phyloP scores from a whole-genome alignment of 2,113 vertebrate species.

The Catagonus wagneri region DNA sequence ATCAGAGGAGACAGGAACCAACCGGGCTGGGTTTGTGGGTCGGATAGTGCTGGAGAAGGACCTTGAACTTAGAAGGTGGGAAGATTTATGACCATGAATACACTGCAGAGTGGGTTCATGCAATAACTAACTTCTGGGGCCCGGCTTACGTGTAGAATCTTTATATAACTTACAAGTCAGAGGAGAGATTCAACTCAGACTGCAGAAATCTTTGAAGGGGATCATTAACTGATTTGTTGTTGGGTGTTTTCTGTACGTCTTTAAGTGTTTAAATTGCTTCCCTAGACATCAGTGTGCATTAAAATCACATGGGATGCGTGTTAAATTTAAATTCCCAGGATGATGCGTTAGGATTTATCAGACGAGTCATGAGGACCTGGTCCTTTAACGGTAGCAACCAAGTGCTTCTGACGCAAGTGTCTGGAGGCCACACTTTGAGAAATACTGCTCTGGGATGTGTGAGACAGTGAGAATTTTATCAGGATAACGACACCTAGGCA shows the following conservation, averaged over 20 bases:
- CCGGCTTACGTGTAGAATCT: no score
- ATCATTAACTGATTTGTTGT: background rate
- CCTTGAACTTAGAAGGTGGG: background rate
- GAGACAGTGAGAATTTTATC: no score
- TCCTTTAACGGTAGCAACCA: background rate
- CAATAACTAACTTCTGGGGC: background rate
- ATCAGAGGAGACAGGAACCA: background rate
- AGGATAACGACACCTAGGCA: background rate
- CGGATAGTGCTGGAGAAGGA: background rate
- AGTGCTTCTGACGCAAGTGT: background rate
- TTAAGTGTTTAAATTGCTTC: background rate
- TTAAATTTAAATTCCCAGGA: background rate
- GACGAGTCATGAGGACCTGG: no score
- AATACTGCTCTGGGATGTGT: fast-evolving
- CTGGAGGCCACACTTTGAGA: background rate
- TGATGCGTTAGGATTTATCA: background rate
- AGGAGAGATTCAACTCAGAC: no score
- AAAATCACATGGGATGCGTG: background rate
- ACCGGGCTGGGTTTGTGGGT: background rate
- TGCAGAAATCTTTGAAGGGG: background rate
- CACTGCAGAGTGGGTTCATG: fast-evolving
- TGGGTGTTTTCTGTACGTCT: background rate
- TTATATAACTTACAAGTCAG: background rate
- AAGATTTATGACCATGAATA: fast-evolving
- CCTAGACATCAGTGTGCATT: background rate